These are phyloP conservation scores for Labeo catla DNA, from an alignment of 2,113 vertebrate genomes.

Conservation along the genomic window DNA sequence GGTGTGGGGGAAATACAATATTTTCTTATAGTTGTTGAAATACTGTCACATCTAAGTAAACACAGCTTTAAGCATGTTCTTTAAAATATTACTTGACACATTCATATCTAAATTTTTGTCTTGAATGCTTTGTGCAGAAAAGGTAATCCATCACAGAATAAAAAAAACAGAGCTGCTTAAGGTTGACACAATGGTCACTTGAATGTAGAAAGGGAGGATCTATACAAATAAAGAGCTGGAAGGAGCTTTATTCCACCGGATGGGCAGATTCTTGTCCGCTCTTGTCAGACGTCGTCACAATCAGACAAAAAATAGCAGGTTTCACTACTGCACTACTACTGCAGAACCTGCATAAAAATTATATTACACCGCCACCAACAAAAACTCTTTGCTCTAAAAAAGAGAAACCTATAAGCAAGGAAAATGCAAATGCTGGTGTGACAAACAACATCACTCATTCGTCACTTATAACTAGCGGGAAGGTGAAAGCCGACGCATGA, in stretches of 20 bases:
- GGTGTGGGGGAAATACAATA: background rate
- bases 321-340: background rate
- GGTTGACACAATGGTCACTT: background rate
- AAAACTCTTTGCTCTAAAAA: background rate
- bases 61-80: constrained; percentile 1
- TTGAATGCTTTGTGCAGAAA: constrained; percentile 3
- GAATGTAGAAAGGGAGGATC: background rate
- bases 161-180: constrained; percentile 1
- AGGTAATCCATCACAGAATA: constrained; percentile 5
- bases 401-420: background rate
- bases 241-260: background rate
- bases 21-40: background rate
- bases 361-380: background rate
- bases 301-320: background rate
- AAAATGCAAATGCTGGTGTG: background rate
- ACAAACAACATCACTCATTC: background rate
- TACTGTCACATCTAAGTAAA: background rate
- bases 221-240: background rate
- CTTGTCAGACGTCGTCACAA: background rate
- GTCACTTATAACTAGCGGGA: constrained; percentile 35
- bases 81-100: background rate
- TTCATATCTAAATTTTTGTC: background rate
- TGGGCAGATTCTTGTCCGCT: background rate
- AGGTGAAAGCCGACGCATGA: constrained; percentile 19
- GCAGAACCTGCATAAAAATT: background rate